Base-by-base conservation (phyloP, 2,888 invertebrate genomes). In the Pristionchus arcanus region DNA sequence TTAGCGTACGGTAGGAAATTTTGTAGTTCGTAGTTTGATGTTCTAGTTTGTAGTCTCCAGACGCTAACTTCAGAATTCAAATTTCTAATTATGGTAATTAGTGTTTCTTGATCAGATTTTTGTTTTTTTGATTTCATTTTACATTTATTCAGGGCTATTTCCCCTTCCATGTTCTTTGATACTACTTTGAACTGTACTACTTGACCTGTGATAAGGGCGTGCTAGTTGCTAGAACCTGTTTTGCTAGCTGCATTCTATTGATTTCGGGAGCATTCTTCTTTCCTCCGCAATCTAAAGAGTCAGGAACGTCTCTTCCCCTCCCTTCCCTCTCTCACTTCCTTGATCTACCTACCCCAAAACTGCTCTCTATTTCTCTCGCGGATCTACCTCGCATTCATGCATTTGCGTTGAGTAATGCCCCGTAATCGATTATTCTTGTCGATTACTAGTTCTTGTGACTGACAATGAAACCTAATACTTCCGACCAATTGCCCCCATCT, bases 1-100 rank as follows among this genome's bases (percentile, higher is more conserved):
- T 81, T 81, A 49, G 81, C 81, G 42, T 77, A 77, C 81, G 81
- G 49, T 81, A 49, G 28, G 81, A 15, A 42, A 2, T n/a, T 25
- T 37, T 34, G 34, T 77, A 37, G 21, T 77, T 16, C 37, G 4
- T 37, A 77, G 77, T 34, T 77, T 37, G 34, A 77, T 77, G 19
- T 21, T 31, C 25, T 77, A 77, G 34, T 77, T 0, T 28, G 77
- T 81, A 28, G 19, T 49, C n/a, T 81, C 42, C 77, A n/a, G 42
- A 81, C 49, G 53, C 81, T 28, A 25, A 25, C n/a, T 49, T 81
- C 42, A 49, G 49, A 77, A 81, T 49, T 81, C 42, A 49, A 53
- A 81, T 49, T 5, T 25, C 34, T 81, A 81, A 81, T 53, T 81
- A 81, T 81, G 81, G n/a, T 21, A 42, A 49, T 53, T 81, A 34